Conservation (phyloP, 2,888 invertebrate species). For the Nephrocerus scutellatus region DNA sequence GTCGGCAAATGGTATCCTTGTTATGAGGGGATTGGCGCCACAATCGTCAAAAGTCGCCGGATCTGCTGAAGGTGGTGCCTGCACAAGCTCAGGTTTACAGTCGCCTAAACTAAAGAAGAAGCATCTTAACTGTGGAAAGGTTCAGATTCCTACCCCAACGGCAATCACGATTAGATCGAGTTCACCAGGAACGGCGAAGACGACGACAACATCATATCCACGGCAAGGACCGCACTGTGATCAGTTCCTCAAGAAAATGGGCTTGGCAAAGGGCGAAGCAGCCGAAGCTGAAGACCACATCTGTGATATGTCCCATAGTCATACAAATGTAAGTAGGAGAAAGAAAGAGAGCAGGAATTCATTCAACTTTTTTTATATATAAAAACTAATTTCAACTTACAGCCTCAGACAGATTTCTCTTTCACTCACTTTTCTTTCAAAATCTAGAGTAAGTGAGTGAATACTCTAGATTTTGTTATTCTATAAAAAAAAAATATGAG, state of each 20-base stretch:
- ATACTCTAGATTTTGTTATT: too few species aligned
- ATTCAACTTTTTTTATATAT: too few species aligned
- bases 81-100: too few species aligned
- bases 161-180: slow-evolving; percentile 13
- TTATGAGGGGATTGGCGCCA: too few species aligned
- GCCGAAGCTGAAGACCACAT: slow-evolving; percentile 46
- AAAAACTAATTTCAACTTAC: too few species aligned
- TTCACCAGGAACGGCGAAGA: slow-evolving; percentile 20
- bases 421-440: not conserved
- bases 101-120: not conserved
- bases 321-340: slow-evolving; percentile 43
- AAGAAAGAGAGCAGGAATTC: too few species aligned
- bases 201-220: slow-evolving; percentile 30
- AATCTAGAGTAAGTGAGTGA: too few species aligned
- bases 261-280: slow-evolving; percentile 42
- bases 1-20: too few species aligned
- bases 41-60: too few species aligned
- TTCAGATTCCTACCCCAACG: slow-evolving; percentile 16
- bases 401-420: too few species aligned
- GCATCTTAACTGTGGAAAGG: not conserved
- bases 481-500: too few species aligned
- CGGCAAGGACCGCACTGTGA: slow-evolving; percentile 49
- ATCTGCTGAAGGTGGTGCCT: too few species aligned
- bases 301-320: slow-evolving; percentile 48
- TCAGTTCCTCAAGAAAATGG: slow-evolving; percentile 48